Evolutionary conservation across 1,140 invertebrate genomes (phyloP), one percentile per base, ranked within the genome.

Genomic region (Oncopodura yosiiana): DNA sequence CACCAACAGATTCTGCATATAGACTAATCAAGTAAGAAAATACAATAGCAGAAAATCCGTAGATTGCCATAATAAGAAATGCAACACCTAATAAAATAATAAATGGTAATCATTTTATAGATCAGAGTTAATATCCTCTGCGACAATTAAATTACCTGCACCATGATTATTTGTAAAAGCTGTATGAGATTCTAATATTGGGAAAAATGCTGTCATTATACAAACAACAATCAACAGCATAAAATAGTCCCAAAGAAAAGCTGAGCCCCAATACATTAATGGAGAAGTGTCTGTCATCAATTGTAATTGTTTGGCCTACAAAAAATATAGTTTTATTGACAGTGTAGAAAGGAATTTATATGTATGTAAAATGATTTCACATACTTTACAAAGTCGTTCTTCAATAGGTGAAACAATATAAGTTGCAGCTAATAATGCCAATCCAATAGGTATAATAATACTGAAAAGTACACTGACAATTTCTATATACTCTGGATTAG

Each of bases 201-300:
- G 26, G 37, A 45, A 38, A 39, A 8, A 58, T 36, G 9, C 21
- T 2, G n/a, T 48, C 29, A 24, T 37, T 5, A 23, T 39, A 16
- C 12, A 69, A 0, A 78, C 77, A 2, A 78, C 44, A 8, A 79
- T 65, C 51, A 82, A 75, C 44, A 80, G 83, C 24, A 81, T 67
- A 64, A 77, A 75, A 66, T 77, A 76, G 66, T 90, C 86, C 79
- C 83, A 87, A 0, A 82, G 32, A n/a, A 82, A 77, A 1, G 80
- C 78, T 0, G 80, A 72, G 1, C 76, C 42, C 86, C 86, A 88
- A 69, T 82, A 82, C 1, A 77, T 77, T n/a, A 76, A 70, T 0
- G 82, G 76, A 37, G 81, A 77, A 0, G 84, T 81, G 2, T 86
- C 86, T 38, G 83, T 84, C n/a, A 89, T 83, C 65, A 83, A 75